Conservation (phyloP, 2,113 vertebrate species). For the Gopherus evgoodei region DNA sequence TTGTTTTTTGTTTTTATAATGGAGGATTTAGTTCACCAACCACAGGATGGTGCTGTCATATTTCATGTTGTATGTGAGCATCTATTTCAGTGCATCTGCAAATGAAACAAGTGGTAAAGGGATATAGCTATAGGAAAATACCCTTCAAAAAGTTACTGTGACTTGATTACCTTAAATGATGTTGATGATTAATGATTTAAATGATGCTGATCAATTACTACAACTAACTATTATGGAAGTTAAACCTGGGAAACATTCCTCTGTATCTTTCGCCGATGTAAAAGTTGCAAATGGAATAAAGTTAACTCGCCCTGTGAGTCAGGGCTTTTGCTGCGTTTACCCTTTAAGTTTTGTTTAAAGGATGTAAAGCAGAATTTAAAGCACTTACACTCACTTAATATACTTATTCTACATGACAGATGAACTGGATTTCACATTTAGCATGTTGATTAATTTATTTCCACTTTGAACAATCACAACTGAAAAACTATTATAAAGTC, state of each 20-base stretch:
- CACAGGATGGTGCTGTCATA: rapidly evolving
- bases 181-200: constrained; percentile 37
- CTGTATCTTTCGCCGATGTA: not conserved
- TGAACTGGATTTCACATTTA: constrained; percentile 28
- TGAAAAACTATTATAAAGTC: constrained; percentile 34
- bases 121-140: not conserved
- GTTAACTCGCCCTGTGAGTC: constrained; percentile 15
- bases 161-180: not conserved
- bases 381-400: not conserved
- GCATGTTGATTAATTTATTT: not conserved
- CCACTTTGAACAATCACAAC: constrained; percentile 21
- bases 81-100: not conserved
- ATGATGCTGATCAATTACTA: constrained; percentile 25
- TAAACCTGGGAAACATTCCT: constrained; percentile 31
- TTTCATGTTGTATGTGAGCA: not conserved
- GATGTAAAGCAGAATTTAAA: not conserved
- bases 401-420: not conserved
- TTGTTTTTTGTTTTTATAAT: not conserved
- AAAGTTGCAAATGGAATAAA: not conserved
- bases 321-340: not conserved
- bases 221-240: not conserved
- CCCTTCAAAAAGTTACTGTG: not conserved
- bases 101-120: not conserved
- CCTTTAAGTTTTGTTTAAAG: not conserved
- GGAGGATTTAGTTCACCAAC: not conserved